Evolutionary conservation across 2,888 invertebrate genomes (phyloP).

Genomic region (Bombyx huttoni): DNA sequence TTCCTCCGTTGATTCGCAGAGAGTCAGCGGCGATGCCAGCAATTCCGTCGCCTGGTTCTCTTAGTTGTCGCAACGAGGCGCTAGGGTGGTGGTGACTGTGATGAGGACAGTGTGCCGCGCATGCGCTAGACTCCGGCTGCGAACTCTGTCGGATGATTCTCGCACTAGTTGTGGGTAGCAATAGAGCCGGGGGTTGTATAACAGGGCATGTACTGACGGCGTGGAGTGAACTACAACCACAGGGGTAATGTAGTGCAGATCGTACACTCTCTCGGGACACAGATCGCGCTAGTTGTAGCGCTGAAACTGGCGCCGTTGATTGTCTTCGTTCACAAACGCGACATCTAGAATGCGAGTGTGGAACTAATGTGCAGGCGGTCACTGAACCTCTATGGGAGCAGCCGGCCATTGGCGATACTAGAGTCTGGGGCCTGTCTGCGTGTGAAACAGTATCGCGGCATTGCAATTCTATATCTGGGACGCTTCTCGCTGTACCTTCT

Average conservation of each 20-base stretch:
- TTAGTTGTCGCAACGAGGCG: conserved; percentile 88
- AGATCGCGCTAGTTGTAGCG: conserved; percentile 85
- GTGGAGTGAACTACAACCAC: conserved; percentile 68
- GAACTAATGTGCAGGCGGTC: conserved; percentile 77
- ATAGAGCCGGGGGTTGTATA: conserved; percentile 79
- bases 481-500: conserved; percentile 80
- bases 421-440: conserved; percentile 66
- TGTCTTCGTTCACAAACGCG: conserved; percentile 84
- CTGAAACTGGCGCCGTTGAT: conserved; percentile 84
- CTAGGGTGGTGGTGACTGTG: conserved; percentile 82
- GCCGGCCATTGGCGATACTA: conserved; percentile 70
- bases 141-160: conserved; percentile 92
- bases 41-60: conserved; percentile 88
- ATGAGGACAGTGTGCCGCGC: conserved; percentile 75
- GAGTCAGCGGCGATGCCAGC: conserved; percentile 97
- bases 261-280: conserved; percentile 87
- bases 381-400: conserved; percentile 75
- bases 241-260: conserved; percentile 78
- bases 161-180: conserved; percentile 80
- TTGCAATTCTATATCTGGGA: conserved; percentile 87
- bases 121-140: conserved; percentile 83
- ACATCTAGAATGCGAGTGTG: conserved; percentile 76
- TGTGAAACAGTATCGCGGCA: conserved; percentile 68
- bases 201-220: conserved; percentile 76
- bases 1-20: conserved; percentile 95